A percentile compares a stretch with the other conserved stretches of the same genome.
phyloP scores from a whole-genome alignment of 64 coral and sea anemone genomes.

The Montipora foliosa region DNA sequence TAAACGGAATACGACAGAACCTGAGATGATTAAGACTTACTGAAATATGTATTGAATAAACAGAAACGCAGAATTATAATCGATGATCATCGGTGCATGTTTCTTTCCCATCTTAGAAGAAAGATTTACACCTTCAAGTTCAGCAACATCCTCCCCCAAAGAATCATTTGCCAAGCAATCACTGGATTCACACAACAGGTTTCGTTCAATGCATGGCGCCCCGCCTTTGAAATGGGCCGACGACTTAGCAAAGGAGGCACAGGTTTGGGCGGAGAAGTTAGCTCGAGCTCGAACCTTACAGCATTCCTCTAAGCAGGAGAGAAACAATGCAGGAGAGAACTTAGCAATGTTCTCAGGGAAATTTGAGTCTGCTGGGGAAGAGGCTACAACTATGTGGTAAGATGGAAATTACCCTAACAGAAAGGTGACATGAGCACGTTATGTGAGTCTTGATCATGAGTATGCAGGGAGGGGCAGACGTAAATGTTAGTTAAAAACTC shows the following conservation, averaged over 20 bases:
- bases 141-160: slow-evolving; percentile 35
- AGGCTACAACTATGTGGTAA: slow-evolving; percentile 85
- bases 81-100: neutral
- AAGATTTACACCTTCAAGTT: slow-evolving; percentile 27
- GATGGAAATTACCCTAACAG: neutral
- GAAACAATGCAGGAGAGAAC: slow-evolving; percentile 81
- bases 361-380: slow-evolving; percentile 76
- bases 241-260: slow-evolving; percentile 52
- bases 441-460: no score
- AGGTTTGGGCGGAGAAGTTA: slow-evolving; percentile 65
- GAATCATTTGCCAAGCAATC: slow-evolving; percentile 65
- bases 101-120: neutral
- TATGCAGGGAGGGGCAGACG: no score
- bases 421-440: no score
- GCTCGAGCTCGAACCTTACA: slow-evolving; percentile 51
- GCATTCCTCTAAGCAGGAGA: slow-evolving; percentile 74
- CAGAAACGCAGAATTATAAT: no score
- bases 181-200: slow-evolving; percentile 63
- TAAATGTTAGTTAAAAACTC: no score
- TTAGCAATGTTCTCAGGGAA: slow-evolving; percentile 85
- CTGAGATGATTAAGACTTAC: no score
- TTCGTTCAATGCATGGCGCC: slow-evolving; percentile 58
- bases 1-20: no score
- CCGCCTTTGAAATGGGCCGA: slow-evolving; percentile 57
- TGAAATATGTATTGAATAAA: no score